Conservation (phyloP, 2,888 invertebrate species). For the Piscicola geometra region DNA sequence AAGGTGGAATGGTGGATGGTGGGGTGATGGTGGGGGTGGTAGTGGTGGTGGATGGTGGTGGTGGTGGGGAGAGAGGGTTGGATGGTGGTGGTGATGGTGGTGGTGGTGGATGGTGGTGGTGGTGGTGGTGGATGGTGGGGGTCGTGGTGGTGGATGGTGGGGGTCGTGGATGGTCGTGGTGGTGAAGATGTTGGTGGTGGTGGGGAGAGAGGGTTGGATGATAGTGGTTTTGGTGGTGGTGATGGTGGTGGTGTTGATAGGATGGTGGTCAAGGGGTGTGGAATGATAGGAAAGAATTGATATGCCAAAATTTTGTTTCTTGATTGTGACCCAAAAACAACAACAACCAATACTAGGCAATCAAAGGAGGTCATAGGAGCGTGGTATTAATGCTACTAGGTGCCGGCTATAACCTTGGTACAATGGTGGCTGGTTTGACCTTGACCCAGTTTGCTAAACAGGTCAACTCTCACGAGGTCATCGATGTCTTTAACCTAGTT, state of each 20-base stretch:
- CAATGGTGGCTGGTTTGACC: slow-evolving; percentile 34
- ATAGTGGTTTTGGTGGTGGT: no score
- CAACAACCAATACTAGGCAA: no score
- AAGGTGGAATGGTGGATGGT: background rate
- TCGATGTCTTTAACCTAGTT: slow-evolving; percentile 22
- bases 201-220: no score
- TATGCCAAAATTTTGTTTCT: no score
- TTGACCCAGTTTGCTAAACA: slow-evolving; percentile 29
- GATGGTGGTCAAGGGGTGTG: no score
- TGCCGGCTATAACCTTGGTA: slow-evolving; percentile 52
- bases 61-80: background rate
- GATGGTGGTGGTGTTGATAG: no score
- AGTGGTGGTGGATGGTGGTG: background rate
- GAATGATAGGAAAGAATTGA: no score
- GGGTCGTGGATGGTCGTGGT: background rate
- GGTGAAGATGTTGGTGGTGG: no score
- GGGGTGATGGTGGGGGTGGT: background rate
- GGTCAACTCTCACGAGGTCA: slow-evolving; percentile 7
- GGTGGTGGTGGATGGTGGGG: background rate
- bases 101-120: background rate
- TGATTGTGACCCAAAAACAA: no score
- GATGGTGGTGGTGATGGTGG: background rate
- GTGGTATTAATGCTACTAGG: slow-evolving; percentile 50
- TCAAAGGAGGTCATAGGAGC: slow-evolving; percentile 49
- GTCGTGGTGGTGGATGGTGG: background rate